phyloP scores from a whole-genome alignment of 2,797 vertebrate genomes.

The Arrhamphus sclerolepis region DNA sequence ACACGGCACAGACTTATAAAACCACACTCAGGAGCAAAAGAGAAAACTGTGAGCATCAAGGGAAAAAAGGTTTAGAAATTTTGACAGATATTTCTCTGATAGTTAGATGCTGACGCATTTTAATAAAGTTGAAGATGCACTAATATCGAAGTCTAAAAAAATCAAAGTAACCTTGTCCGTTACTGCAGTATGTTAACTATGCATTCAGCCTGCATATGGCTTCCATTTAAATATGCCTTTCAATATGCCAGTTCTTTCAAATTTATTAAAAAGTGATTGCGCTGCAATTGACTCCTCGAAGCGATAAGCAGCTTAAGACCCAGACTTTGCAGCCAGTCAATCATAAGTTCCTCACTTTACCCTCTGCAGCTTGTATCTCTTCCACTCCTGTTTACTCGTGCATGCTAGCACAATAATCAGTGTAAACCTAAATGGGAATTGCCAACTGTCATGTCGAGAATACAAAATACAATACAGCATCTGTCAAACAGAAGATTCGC shows the following conservation, averaged over 20 bases:
- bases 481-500: constrained; percentile 15
- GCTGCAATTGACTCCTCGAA: constrained; percentile 62
- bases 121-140: constrained; percentile 11
- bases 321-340: constrained; percentile 63
- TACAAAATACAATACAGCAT: constrained; percentile 23
- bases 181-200: constrained; percentile 41
- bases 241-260: constrained; percentile 57
- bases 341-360: constrained; percentile 50
- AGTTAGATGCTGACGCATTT: constrained; percentile 15
- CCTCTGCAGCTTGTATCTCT: constrained; percentile 42
- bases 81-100: constrained; percentile 6
- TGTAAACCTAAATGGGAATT: constrained; percentile 29
- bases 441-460: constrained; percentile 28
- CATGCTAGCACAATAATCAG: constrained; percentile 31
- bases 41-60: neutral
- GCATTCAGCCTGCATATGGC: constrained; percentile 42
- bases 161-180: constrained; percentile 33
- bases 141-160: constrained; percentile 20
- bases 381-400: constrained; percentile 27
- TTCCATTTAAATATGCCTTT: constrained; percentile 63
- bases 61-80: constrained; percentile 1
- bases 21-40: constrained; percentile 23
- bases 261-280: constrained; percentile 78
- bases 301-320: constrained; percentile 73
- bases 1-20: constrained; percentile 17